Base-by-base conservation (phyloP, 2,888 invertebrate genomes). In the Ormia ochracea region DNA sequence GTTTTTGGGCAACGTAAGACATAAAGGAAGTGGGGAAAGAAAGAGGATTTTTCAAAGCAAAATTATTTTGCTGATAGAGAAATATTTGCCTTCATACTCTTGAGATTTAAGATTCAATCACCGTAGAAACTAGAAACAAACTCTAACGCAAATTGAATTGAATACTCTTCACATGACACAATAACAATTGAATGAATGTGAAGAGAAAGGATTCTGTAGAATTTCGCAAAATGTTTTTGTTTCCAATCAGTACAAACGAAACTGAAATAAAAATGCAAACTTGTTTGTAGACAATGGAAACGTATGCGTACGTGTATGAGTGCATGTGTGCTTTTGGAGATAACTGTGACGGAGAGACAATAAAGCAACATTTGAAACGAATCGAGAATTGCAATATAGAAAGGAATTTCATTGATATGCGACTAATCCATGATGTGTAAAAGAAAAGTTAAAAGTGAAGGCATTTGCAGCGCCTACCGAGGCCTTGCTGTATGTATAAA, bases 381-480 rank as follows among this genome's bases (percentile, higher is more conserved):
- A 36, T 58, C 10, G 4, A 45, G 19, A 23, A 63, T 33, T 36
- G 43, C 33, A 33, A 70, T 43, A 59, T 43, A 0, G 52, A 74
- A 63, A 31, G 33, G 65, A 69, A 68, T 59, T 70, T 70, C 75
- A 75, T 75, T 72, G 75, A 80, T 80, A 75, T 72, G 68, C 68
- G 61, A 45, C 70, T 66, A 80, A 72, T 80, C 72, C 72, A 66
- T 80, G 76, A 56, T 72, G 75, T 72, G 65, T 61, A 72, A 72
- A 59, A 70, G 41, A 75, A 74, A 59, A 80, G 72, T 75, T 76
- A 72, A 72, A 80, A 66, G 66, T 80, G 70, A 72, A 75, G 75
- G 72, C 68, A 70, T 66, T 21, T 59, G 21, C 31, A 28, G 41
- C 17, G 48, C 28, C 5, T 12, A 26, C n/a, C n/a, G 1, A 28